These are phyloP conservation scores for Caenorhabditis becei DNA, from an alignment of 2,888 invertebrate species.

Conservation along the genomic window DNA sequence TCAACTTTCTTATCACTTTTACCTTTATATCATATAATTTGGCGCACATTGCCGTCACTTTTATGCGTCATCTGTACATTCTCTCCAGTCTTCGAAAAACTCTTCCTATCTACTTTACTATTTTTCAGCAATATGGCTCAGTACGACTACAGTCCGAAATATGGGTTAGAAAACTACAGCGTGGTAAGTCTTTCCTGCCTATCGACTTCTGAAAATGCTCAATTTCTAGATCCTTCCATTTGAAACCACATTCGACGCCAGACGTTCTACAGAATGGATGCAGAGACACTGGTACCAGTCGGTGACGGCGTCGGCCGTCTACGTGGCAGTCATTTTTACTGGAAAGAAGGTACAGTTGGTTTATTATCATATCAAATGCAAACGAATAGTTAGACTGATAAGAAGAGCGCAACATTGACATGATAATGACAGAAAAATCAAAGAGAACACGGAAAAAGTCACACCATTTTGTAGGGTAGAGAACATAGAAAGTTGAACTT, in stretches of 20 bases:
- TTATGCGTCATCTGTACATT: conserved; percentile 31
- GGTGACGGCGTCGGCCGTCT: conserved; percentile 86
- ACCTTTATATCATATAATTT: conserved; percentile 53
- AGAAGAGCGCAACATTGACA: conserved; percentile 15
- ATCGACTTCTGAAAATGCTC: neutral
- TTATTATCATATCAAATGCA: conserved; percentile 19
- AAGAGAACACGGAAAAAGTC: conserved; percentile 30
- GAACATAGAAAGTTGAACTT: neutral
- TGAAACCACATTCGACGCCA: conserved; percentile 94
- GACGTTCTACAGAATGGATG: conserved; percentile 90
- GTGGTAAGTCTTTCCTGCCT: conserved; percentile 83
- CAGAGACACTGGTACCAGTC: conserved; percentile 89
- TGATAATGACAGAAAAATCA: conserved; percentile 25
- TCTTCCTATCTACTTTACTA: neutral
- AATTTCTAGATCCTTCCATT: conserved; percentile 88
- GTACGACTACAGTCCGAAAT: conserved; percentile 79
- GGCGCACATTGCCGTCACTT: conserved; percentile 36
- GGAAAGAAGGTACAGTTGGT: conserved; percentile 87
- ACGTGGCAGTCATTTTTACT: conserved; percentile 94
- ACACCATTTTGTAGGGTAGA: conserved; percentile 22
- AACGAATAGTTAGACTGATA: conserved; percentile 49
- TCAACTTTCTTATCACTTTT: conserved; percentile 31
- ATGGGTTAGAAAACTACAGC: conserved; percentile 87
- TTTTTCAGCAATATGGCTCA: conserved; percentile 74
- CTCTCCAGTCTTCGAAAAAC: neutral